These are phyloP conservation scores for Perca fluviatilis DNA, from an alignment of 2,113 vertebrate genomes.

Conservation along the genomic window DNA sequence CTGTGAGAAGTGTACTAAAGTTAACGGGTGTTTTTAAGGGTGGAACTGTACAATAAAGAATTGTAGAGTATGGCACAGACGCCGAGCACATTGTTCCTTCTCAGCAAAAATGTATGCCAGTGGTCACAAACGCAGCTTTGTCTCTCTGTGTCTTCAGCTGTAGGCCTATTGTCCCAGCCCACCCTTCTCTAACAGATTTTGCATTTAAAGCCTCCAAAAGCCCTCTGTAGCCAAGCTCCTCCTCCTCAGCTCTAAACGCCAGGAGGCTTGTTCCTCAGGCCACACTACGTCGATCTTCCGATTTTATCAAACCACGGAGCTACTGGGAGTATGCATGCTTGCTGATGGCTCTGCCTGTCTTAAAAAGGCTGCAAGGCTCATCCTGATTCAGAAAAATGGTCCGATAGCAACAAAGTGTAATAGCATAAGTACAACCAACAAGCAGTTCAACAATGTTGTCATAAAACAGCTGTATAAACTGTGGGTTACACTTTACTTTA, in stretches of 20 bases:
- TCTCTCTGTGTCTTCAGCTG: slow-evolving; percentile 56
- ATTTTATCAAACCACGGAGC: slow-evolving; percentile 10
- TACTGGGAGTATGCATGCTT: neutral
- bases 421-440: neutral
- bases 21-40: slow-evolving; percentile 60
- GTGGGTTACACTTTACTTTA: too few species aligned
- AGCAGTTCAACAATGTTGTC: neutral
- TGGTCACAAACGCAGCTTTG: slow-evolving; percentile 77
- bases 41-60: slow-evolving; percentile 74
- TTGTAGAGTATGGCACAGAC: slow-evolving; percentile 73
- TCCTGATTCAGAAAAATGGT: neutral
- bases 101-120: slow-evolving; percentile 73
- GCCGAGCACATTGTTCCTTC: slow-evolving; percentile 54
- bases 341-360: neutral
- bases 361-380: neutral
- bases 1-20: slow-evolving; percentile 41
- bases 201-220: slow-evolving; percentile 68
- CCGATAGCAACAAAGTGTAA: neutral
- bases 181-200: slow-evolving; percentile 69
- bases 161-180: slow-evolving; percentile 76
- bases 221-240: slow-evolving; percentile 54
- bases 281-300: slow-evolving; percentile 28
- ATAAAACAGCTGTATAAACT: neutral
- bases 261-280: slow-evolving; percentile 44
- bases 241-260: slow-evolving; percentile 50